phyloP scores from a whole-genome alignment of 1,140 invertebrate genomes.

The Macrobrachium rosenbergii region DNA sequence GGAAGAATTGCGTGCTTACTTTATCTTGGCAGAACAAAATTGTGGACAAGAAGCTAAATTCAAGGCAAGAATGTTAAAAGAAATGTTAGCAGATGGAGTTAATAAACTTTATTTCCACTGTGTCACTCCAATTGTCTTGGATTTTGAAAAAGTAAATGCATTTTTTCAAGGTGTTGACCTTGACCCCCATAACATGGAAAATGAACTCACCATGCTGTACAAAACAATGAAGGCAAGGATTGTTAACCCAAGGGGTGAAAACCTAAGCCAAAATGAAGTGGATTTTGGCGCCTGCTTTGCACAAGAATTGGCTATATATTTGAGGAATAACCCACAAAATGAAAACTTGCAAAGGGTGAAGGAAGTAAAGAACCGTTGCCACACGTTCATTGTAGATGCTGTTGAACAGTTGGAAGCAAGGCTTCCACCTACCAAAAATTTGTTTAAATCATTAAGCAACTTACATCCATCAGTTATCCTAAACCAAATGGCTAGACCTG shows the following conservation, averaged over 20 bases:
- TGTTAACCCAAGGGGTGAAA: slow-evolving; percentile 30
- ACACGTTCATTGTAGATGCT: slow-evolving; percentile 15
- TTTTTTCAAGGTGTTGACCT: slow-evolving; percentile 39
- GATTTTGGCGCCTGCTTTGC: slow-evolving; percentile 30
- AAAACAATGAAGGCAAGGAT: slow-evolving; percentile 28
- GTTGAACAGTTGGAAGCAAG: slow-evolving; percentile 31
- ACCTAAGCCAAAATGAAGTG: slow-evolving; percentile 3
- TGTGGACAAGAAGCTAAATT: slow-evolving; percentile 31
- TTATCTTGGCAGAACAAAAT: slow-evolving; percentile 21
- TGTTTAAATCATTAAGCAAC: slow-evolving; percentile 1
- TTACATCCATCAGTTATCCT: slow-evolving; percentile 21
- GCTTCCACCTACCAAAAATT: slow-evolving; percentile 16
- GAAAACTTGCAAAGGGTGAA: slow-evolving; percentile 18
- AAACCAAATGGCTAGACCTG: slow-evolving; percentile 23
- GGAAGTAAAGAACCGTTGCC: slow-evolving; percentile 19
- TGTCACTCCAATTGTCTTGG: slow-evolving; percentile 3
- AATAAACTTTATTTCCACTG: slow-evolving; percentile 34
- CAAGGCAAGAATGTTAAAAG: slow-evolving; percentile 38
- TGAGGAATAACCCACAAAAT: neutral
- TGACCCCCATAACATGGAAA: slow-evolving; percentile 38
- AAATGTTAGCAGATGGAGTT: slow-evolving; percentile 26
- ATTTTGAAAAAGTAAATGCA: slow-evolving; percentile 39
- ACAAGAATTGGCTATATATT: slow-evolving; percentile 22
- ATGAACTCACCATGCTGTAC: slow-evolving; percentile 33
- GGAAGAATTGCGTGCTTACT: slow-evolving; percentile 36